Base-by-base conservation (phyloP, 1,140 invertebrate species). In the Rhagoletis zephyria region DNA sequence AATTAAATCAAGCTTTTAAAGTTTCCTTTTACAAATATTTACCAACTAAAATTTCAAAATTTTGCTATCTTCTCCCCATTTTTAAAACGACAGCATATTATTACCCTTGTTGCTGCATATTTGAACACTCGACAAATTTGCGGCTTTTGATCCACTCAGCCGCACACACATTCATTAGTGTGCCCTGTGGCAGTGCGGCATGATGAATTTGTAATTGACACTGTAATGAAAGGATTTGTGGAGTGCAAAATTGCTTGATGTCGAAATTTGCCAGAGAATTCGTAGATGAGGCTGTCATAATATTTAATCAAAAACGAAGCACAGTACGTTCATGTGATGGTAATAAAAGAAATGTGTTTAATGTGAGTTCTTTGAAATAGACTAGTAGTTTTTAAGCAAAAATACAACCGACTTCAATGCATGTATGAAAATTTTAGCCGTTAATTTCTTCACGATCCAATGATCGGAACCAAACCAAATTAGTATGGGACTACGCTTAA, bases 201-300 rank as follows among this genome's bases (percentile, higher is more conserved):
- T 63, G 61, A 63, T 63, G 61, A 63, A 63, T 63, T 63, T n/a
- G 61, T 63, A 63, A 63, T 63, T 63, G 61, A 63, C 61, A 63
- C 61, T 63, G 7, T n/a, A 63, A 63, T 63, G n/a, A 63, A 63
- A 63, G n/a, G 61, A 63, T 63, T 63, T 63, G 12, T 63, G 61
- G 61, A 14, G 61, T 14, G 61, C 61, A 63, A 63, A 63, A 4
- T 63, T 63, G 61, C 4, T 63, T 63, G 61, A 63, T 63, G 61
- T 63, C 16, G 0, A 63, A 63, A 63, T 63, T 63, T 63, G 61
- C 0, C n/a, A 16, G 1, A 63, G 16, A 12, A 63, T 63, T 7
- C 61, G n/a, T n/a, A 4, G 61, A 63, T 14, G 4, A 63, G 4
- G n/a, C 16, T 63, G 61, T 63, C 61, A 63, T 63, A 63, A 63